Evolutionary conservation across 1,140 invertebrate species (phyloP).

Genomic region (Drosophila chauvacae): DNA sequence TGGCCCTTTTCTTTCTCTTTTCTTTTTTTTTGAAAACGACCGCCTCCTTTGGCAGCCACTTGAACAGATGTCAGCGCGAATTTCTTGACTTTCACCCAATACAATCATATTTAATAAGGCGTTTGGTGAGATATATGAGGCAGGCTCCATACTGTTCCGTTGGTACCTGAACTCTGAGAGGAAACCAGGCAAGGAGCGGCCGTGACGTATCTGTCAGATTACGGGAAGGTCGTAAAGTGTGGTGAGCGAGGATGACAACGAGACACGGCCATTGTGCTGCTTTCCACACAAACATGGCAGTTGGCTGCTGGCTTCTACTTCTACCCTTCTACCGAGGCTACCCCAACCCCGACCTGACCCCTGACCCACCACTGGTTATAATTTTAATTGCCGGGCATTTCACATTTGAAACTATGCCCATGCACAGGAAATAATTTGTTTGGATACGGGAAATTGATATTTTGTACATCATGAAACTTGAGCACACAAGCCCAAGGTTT

Average conservation of each 20-base stretch:
- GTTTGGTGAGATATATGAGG: slow-evolving; percentile 26
- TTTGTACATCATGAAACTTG: background rate
- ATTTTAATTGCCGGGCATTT: slow-evolving; percentile 73
- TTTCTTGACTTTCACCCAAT: slow-evolving; percentile 67
- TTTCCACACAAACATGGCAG: slow-evolving; percentile 72
- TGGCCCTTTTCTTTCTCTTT: slow-evolving; percentile 9
- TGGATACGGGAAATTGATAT: background rate
- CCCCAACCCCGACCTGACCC: slow-evolving; percentile 22
- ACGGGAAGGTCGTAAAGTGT: slow-evolving; percentile 80
- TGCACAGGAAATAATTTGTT: slow-evolving; percentile 11
- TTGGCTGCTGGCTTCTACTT: slow-evolving; percentile 35
- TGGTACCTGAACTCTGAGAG: slow-evolving; percentile 8
- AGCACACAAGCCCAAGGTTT: background rate
- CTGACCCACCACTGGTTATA: slow-evolving; percentile 63
- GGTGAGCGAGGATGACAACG: slow-evolving; percentile 82
- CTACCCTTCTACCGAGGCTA: slow-evolving; percentile 1
- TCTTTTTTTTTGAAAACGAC: slow-evolving; percentile 4
- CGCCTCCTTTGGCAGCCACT: slow-evolving; percentile 54
- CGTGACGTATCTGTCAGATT: slow-evolving; percentile 84
- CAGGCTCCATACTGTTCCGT: slow-evolving; percentile 8
- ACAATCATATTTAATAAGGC: slow-evolving; percentile 82
- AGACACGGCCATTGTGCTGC: slow-evolving; percentile 73
- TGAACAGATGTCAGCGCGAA: slow-evolving; percentile 77
- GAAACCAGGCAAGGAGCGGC: slow-evolving; percentile 33
- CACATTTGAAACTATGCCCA: slow-evolving; percentile 32